Base-by-base conservation (phyloP, 1,140 invertebrate genomes). In the Lordiphosa stackelbergi region DNA sequence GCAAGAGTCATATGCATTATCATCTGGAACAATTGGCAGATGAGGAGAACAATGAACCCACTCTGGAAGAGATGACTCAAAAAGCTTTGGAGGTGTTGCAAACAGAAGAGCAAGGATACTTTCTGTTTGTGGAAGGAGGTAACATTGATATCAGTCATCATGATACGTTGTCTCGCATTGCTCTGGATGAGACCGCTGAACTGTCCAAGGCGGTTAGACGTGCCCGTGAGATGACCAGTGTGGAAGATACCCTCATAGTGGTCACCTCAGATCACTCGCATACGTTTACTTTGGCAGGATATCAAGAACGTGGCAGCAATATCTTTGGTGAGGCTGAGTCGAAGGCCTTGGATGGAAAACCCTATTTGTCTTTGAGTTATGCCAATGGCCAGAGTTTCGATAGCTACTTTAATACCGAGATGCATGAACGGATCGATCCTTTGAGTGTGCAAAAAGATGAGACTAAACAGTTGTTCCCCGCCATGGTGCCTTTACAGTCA, bases 61-160 rank as follows among this genome's bases (percentile, higher is more conserved):
- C 91, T 1, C 86, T 97, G 1, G 90, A 90, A 41, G 93, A 97
- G 87, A 96, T 97, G 95, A 95, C 94, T 0, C 88, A 91, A 69
- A 92, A 92, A 62, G 95, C 96, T 2, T 93, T 97, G 9, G 90
- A 94, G 69, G 89, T 96, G 9, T 87, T 97, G n/a, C 88, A 90
- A 5, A 93, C 91, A 53, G 90, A 93, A 9, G 93, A 94, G 42
- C 91, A 94, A 22, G 95, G 95, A 7, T 94, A 89, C 68, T 91
- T 93, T 54, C 59, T 87, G 6, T 88, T 87, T 56, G 89, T 91
- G 3, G 79, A 92, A 73, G 91, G 92, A 6, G 93, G 93, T 0
- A 91, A 91, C 53, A 96, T 97, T 28, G 95, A 97, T 81, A 90
- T 93, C 49, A 95, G 92, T 0, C 94, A 96, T 85, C 95, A 97